Evolutionary conservation across 1,140 invertebrate species (phyloP).

Genomic region (Adoxophyes honmai): DNA sequence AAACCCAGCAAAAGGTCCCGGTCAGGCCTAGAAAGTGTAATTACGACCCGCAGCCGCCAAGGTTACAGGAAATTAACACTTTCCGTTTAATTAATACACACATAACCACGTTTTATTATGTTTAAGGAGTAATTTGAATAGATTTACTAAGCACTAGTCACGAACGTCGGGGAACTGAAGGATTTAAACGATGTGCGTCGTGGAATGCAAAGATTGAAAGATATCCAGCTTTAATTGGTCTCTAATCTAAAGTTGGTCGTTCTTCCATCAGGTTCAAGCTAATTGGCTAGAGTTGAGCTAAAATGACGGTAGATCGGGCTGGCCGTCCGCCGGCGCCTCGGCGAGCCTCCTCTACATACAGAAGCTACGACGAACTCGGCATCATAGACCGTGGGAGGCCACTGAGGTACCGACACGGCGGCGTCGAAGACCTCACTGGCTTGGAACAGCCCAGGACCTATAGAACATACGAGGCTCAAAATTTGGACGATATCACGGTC

Average conservation of each 20-base stretch:
- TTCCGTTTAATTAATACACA: constrained; percentile 14
- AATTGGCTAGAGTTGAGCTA: constrained; percentile 34
- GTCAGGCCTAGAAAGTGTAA: too few species aligned
- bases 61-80: constrained; percentile 11
- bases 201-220: constrained; percentile 51
- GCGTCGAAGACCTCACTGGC: constrained; percentile 59
- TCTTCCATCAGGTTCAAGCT: constrained; percentile 56
- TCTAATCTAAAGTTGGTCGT: constrained; percentile 29
- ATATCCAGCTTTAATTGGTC: constrained; percentile 26
- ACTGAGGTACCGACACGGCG: constrained; percentile 54
- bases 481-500: constrained; percentile 70
- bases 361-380: constrained; percentile 74
- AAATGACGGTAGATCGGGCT: constrained; percentile 67
- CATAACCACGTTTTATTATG: constrained; percentile 9
- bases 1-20: not conserved
- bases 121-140: constrained; percentile 3
- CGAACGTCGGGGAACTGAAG: not conserved
- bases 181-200: constrained; percentile 7
- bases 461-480: constrained; percentile 42
- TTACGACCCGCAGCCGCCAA: not conserved
- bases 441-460: constrained; percentile 42
- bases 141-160: not conserved
- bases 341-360: constrained; percentile 73
- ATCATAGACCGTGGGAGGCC: constrained; percentile 52
- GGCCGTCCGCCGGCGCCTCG: constrained; percentile 61